Evolutionary conservation across 2,888 invertebrate species (phyloP).

Genomic region (Fabriciana adippe): DNA sequence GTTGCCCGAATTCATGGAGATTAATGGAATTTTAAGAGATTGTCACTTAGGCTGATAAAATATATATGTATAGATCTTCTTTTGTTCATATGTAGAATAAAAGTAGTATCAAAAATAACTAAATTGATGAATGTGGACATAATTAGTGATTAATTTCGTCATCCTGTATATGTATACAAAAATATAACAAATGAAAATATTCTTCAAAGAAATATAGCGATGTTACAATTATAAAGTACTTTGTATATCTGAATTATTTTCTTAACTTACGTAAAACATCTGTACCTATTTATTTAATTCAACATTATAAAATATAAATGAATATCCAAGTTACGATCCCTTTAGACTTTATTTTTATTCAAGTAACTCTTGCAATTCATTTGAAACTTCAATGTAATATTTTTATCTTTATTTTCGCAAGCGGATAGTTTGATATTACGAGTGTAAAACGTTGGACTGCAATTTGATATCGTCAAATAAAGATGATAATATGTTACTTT

Average conservation of each 20-base stretch:
- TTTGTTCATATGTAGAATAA: too few species aligned
- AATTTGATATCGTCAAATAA: background rate
- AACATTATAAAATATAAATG: background rate
- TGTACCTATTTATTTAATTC: background rate
- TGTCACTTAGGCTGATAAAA: too few species aligned
- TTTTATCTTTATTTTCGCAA: constrained; percentile 13
- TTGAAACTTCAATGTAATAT: constrained; percentile 6
- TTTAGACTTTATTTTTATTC: background rate
- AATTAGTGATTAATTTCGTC: too few species aligned
- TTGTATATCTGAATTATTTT: background rate
- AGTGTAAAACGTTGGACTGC: background rate
- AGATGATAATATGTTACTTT: too few species aligned
- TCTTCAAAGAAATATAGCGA: too few species aligned
- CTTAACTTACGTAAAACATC: background rate
- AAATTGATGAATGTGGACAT: too few species aligned
- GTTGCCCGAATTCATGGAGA: constrained; percentile 42
- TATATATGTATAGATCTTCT: too few species aligned
- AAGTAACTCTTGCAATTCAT: constrained; percentile 13
- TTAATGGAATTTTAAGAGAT: constrained; percentile 44
- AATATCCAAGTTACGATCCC: background rate
- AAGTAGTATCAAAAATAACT: too few species aligned
- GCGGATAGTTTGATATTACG: constrained; percentile 5
- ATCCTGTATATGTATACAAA: too few species aligned
- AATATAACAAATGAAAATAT: too few species aligned
- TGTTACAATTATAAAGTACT: background rate